Evolutionary conservation across 2,113 vertebrate genomes (phyloP).

Genomic region (Pelobates fuscus): DNA sequence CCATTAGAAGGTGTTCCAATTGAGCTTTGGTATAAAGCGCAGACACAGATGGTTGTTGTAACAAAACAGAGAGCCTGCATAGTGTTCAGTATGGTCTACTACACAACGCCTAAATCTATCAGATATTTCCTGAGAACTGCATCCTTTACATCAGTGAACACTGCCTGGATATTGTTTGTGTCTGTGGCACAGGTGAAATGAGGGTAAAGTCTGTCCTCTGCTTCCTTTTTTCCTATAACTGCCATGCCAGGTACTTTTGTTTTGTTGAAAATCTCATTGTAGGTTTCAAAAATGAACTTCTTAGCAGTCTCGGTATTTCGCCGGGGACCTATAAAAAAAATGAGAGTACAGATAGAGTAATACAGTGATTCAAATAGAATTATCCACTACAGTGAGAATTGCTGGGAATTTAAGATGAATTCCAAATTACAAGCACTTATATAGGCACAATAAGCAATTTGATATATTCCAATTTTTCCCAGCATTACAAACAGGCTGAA

Average conservation of each 20-base stretch:
- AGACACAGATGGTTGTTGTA: neutral
- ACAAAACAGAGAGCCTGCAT: neutral
- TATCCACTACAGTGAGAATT: no score
- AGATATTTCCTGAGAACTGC: constrained; percentile 67
- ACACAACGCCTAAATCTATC: constrained; percentile 33
- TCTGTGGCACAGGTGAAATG: constrained; percentile 92
- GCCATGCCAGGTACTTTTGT: constrained; percentile 18
- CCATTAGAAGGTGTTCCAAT: no score
- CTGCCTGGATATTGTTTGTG: constrained; percentile 82
- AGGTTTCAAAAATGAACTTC: constrained; percentile 75
- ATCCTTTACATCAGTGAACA: constrained; percentile 83
- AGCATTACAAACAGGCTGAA: no score
- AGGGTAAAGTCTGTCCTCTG: constrained; percentile 55
- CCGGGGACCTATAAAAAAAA: constrained; percentile 65
- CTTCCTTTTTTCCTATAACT: neutral
- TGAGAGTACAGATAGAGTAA: no score
- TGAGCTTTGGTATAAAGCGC: neutral
- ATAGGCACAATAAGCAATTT: no score
- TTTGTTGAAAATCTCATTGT: constrained; percentile 62
- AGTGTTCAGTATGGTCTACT: neutral
- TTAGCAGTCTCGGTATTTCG: constrained; percentile 69
- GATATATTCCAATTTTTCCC: no score
- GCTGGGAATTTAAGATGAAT: no score
- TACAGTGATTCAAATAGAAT: no score
- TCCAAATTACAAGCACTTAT: no score